Evolutionary conservation across 2,113 vertebrate species (phyloP).

Genomic region (Murina feae): DNA sequence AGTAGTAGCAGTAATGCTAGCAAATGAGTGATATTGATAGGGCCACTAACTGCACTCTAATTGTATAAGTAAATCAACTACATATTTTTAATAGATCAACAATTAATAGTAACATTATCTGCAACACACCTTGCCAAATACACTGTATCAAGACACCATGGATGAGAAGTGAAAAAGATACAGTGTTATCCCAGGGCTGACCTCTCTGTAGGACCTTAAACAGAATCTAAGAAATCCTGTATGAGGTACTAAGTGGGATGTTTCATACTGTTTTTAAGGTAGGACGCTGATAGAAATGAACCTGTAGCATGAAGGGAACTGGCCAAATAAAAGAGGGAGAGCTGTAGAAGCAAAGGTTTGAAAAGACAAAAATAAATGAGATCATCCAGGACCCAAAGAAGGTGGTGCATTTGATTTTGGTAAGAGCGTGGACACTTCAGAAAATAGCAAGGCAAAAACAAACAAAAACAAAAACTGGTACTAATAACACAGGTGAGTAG

Average conservation of each 20-base stretch:
- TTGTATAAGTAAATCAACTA: not conserved
- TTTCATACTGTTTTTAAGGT: not conserved
- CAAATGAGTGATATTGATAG: not conserved
- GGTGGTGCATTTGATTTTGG: not conserved
- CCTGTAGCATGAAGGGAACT: not conserved
- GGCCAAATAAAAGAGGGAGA: not conserved
- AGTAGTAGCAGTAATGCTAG: not conserved
- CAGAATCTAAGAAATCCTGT: not conserved
- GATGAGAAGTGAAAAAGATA: not conserved
- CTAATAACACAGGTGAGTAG: not conserved
- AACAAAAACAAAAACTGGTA: not conserved
- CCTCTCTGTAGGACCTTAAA: not conserved
- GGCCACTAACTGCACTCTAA: not conserved
- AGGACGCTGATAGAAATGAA: not conserved
- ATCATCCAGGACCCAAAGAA: not conserved
- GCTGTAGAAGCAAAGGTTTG: not conserved
- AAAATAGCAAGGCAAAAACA: not conserved
- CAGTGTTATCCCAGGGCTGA: not conserved
- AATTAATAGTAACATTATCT: not conserved
- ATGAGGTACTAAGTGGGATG: not conserved
- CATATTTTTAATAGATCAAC: not conserved
- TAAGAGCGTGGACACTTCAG: rapidly evolving
- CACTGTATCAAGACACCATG: not conserved
- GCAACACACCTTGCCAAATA: not conserved
- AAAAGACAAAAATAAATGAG: not conserved